phyloP scores from a whole-genome alignment of 2,797 vertebrate species.

The Trematocara caparti region DNA sequence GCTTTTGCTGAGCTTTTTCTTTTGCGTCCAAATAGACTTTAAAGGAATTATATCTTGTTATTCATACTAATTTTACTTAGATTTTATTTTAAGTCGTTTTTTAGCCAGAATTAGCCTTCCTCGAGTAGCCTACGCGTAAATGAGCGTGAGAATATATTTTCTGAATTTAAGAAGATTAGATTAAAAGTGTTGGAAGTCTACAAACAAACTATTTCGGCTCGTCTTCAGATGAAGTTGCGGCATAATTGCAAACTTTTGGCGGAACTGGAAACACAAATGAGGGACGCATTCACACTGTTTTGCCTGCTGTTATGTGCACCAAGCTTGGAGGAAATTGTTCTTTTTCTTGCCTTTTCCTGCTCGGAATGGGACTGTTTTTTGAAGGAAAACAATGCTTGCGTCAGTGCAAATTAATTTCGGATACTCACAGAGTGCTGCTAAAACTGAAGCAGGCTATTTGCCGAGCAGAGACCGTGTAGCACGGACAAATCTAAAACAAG shows the following conservation, averaged over 20 bases:
- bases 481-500: conserved; percentile 11
- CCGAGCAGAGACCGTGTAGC: not conserved
- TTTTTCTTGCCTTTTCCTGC: not conserved
- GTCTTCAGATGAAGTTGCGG: not conserved
- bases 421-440: not conserved
- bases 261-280: not conserved
- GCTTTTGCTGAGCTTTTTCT: not conserved
- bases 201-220: not conserved
- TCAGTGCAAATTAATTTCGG: not conserved
- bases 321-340: not conserved
- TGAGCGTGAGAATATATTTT: not conserved
- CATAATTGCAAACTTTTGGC: not conserved
- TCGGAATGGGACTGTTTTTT: not conserved
- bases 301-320: not conserved
- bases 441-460: not conserved
- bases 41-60: not conserved
- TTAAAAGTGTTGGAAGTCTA: not conserved
- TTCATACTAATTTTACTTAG: not conserved
- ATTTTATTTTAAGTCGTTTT: not conserved
- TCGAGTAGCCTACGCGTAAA: not conserved
- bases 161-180: not conserved
- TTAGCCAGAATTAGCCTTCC: not conserved
- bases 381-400: not conserved
- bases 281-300: not conserved
- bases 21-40: not conserved